Evolutionary conservation across 2,797 vertebrate species (phyloP).

Genomic region (Synanceia verrucosa): DNA sequence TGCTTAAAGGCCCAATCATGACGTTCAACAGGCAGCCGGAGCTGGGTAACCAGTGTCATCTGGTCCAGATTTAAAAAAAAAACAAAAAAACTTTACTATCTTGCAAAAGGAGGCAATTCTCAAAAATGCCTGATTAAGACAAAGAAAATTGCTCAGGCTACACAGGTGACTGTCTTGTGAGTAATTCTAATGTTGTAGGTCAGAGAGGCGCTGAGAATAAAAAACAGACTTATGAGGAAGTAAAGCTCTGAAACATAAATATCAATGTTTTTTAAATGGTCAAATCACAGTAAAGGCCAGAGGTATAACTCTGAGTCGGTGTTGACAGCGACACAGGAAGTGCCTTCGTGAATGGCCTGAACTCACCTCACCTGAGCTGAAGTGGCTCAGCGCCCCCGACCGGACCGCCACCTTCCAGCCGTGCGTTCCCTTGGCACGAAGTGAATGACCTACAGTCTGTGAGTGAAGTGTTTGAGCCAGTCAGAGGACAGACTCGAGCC

Average conservation of each 20-base stretch:
- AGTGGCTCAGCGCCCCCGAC: conserved; percentile 24
- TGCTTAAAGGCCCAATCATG: conserved; percentile 63
- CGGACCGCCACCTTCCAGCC: conserved; percentile 46
- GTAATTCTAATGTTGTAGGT: neutral
- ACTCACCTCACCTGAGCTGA: conserved; percentile 69
- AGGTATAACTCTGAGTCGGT: neutral
- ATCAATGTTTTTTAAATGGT: conserved; percentile 10
- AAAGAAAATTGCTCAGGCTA: neutral
- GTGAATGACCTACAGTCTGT: conserved; percentile 82
- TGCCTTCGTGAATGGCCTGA: conserved; percentile 58
- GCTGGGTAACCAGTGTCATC: conserved; percentile 34
- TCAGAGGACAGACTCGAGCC: conserved; percentile 32
- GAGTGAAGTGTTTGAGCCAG: conserved; percentile 51
- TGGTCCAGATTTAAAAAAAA: conserved; percentile 9
- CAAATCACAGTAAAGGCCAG: neutral
- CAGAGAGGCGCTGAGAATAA: neutral
- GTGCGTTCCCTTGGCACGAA: conserved; percentile 67
- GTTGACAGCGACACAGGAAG: conserved; percentile 16
- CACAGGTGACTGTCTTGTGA: neutral
- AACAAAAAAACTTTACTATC: neutral
- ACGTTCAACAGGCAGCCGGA: conserved; percentile 52
- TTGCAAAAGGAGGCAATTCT: neutral
- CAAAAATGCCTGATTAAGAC: neutral
- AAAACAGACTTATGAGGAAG: neutral
- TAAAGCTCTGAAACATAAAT: neutral